A percentile compares a stretch with the other conserved stretches of the same genome.
Evolutionary conservation across 2,113 vertebrate species (phyloP).

Genomic region (Halichoeres trimaculatus): DNA sequence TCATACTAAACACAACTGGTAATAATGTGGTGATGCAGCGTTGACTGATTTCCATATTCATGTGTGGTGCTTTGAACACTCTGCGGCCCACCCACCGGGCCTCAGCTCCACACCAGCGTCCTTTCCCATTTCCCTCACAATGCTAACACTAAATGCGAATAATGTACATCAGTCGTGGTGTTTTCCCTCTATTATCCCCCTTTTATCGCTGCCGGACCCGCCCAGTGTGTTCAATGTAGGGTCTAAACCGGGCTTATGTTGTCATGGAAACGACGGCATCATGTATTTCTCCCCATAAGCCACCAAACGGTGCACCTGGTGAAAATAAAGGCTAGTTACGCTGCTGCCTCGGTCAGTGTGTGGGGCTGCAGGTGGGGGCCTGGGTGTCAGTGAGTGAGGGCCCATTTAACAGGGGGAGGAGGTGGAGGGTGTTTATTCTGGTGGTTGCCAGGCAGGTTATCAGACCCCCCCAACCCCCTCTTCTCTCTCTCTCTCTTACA

Average conservation of each 20-base stretch:
- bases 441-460: constrained; percentile 81
- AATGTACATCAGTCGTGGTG: background rate
- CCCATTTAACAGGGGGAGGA: constrained; percentile 29
- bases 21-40: background rate
- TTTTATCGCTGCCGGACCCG: constrained; percentile 63
- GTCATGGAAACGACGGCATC: constrained; percentile 81
- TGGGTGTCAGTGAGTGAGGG: constrained; percentile 9
- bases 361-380: constrained; percentile 19
- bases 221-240: constrained; percentile 51
- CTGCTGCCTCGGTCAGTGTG: constrained; percentile 14
- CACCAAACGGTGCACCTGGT: constrained; percentile 14
- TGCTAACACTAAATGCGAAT: background rate
- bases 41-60: background rate
- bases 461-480: constrained; percentile 19
- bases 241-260: constrained; percentile 61
- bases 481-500: background rate
- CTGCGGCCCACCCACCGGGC: constrained; percentile 51
- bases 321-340: constrained; percentile 7
- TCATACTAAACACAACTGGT: background rate
- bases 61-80: background rate
- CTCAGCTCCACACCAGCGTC: constrained; percentile 17
- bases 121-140: constrained; percentile 18
- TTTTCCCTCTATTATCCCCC: constrained; percentile 13
- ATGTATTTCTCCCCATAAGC: constrained; percentile 29
- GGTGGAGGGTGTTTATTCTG: constrained; percentile 70